Evolutionary conservation across 53 echinoderm and acorn worm species (phyloP).

Genomic region (Echinometra lucunter): DNA sequence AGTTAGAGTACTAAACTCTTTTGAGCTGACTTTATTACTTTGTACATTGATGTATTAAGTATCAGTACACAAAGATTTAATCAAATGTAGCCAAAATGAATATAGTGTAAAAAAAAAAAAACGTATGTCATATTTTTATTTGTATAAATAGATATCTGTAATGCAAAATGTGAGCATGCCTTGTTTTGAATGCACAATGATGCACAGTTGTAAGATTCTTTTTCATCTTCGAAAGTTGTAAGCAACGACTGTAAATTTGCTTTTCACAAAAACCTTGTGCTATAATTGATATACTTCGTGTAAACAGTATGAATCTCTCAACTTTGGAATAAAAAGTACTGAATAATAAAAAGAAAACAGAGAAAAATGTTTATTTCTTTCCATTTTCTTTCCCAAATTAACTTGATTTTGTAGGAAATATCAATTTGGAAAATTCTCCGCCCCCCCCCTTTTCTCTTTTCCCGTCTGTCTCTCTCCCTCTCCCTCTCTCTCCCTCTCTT

Average conservation of each 20-base stretch:
- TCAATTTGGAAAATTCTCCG: too few species aligned
- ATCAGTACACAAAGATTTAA: neutral
- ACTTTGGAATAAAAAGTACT: constrained; percentile 2
- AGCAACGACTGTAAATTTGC: constrained; percentile 45
- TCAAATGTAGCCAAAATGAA: constrained; percentile 9
- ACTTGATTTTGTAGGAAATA: too few species aligned
- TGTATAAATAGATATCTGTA: constrained; percentile 31
- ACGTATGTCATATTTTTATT: constrained; percentile 17
- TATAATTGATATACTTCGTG: constrained; percentile 32
- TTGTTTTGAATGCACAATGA: constrained; percentile 26
- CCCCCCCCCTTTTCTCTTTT: neutral
- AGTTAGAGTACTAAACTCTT: constrained; percentile 10
- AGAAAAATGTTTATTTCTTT: neutral
- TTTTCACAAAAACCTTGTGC: constrained; percentile 60
- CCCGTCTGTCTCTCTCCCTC: neutral
- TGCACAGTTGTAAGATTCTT: neutral
- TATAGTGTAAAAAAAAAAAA: neutral
- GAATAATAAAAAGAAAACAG: neutral
- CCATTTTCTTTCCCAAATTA: too few species aligned
- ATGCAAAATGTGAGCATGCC: constrained; percentile 8
- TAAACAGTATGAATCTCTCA: constrained; percentile 21
- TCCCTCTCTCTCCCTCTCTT: neutral
- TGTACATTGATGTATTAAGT: neutral
- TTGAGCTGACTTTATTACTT: neutral
- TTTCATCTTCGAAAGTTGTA: constrained; percentile 21